Evolutionary conservation across 2,888 invertebrate species (phyloP), one percentile per base, ranked within the genome.

Genomic region (Syritta pipiens): DNA sequence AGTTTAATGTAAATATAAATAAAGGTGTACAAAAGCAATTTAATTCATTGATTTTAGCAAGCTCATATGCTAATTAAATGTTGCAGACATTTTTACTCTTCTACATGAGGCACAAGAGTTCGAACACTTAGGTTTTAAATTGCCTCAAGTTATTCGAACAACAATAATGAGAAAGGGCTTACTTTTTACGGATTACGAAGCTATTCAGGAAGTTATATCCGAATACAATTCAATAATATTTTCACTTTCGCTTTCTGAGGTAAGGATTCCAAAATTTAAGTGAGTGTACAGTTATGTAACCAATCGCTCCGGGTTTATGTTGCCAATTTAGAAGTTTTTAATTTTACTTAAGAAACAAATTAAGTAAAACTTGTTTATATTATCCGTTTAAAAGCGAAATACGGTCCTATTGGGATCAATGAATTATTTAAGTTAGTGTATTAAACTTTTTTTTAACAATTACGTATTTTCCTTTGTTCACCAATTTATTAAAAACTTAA

Each of bases 61-160:
- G n/a, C 1, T 37, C 6, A 0, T 19, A 19, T 4, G 4, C 17
- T 37, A 24, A 1, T 4, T 10, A 19, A 22, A 17, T 10, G 3
- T 10, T 12, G 0, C 17, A 81, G 89, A 92, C 2, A 89, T 95
- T 22, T 94, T 94, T 83, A 91, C 92, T 63, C 89, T 92, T 0
- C 92, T 94, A 82, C 91, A 91, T 17, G 94, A 95, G 86, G 93
- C 94, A 0, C 94, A 94, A 86, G 89, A 94, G 1, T 90, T 96
- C 89, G 95, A 95, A 84, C 91, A 92, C 83, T 86, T 95, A 37
- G 94, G 94, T 1, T 92, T 91, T 81, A 84, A 89, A 26, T 83
- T 93, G 42, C 91, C 92, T 0, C 85, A 89, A 0, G 86, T 89
- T 1, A 85, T 93, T 12, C 88, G 90, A 37, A 90, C 91, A 67